phyloP scores from a whole-genome alignment of 1,140 invertebrate species.

The Cydia fagiglandana region DNA sequence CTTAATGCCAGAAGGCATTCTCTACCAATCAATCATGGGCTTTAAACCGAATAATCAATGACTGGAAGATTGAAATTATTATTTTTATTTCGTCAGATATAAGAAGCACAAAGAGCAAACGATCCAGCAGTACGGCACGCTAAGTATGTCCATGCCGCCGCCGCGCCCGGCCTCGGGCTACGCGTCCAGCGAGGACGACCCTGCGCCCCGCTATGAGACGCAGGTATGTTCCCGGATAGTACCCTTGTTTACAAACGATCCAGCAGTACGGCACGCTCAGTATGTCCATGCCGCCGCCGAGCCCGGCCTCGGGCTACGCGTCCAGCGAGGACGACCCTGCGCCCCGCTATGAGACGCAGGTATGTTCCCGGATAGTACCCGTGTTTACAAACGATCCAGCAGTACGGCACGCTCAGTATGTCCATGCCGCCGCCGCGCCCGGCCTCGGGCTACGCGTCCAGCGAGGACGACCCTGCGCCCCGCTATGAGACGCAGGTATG shows the following conservation, averaged over 20 bases:
- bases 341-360: conserved; percentile 71
- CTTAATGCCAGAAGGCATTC: no score
- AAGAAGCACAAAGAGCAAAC: conserved; percentile 74
- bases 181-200: conserved; percentile 71
- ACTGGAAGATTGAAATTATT: no score
- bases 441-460: conserved; percentile 68
- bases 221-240: conserved; percentile 60
- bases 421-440: conserved; percentile 67
- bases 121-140: conserved; percentile 67
- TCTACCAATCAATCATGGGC: no score
- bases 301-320: conserved; percentile 67
- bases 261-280: conserved; percentile 70
- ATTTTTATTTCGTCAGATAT: conserved; percentile 50
- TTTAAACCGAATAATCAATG: no score
- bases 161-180: conserved; percentile 66
- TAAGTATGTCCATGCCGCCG: conserved; percentile 68
- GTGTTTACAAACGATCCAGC: conserved; percentile 67
- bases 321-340: conserved; percentile 71
- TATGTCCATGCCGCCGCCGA: conserved; percentile 66
- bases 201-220: conserved; percentile 68
- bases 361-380: no score
- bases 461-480: conserved; percentile 68
- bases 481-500: conserved; percentile 70
- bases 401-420: conserved; percentile 68
- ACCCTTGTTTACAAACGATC: conserved; percentile 63